phyloP scores from a whole-genome alignment of 2,113 vertebrate species.

The Erythrocercus mccallii region DNA sequence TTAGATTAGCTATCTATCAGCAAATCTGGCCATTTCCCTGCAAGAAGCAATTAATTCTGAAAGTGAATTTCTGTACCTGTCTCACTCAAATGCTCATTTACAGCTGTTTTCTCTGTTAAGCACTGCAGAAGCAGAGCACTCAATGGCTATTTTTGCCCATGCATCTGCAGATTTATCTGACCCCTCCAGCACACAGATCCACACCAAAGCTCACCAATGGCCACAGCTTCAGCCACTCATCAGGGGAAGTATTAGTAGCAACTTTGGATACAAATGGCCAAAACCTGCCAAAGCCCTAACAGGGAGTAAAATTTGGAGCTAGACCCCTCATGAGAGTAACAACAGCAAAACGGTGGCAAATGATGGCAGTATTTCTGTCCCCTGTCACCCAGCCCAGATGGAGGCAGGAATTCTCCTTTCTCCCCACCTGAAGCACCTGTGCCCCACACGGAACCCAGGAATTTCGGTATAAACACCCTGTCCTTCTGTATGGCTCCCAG shows the following conservation, averaged over 20 bases:
- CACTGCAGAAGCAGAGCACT: not conserved
- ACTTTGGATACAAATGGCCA: not conserved
- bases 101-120: not conserved
- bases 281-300: not conserved
- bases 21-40: not conserved
- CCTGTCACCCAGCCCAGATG: accelerated
- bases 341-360: not conserved
- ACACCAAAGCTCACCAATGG: accelerated
- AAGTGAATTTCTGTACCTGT: not conserved
- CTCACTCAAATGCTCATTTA: not conserved
- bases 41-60: not conserved
- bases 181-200: not conserved
- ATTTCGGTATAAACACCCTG: not conserved
- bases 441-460: not conserved
- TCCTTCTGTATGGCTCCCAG: not conserved
- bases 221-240: not conserved
- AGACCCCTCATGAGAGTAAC: not conserved
- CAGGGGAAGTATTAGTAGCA: not conserved
- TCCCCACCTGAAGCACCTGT: not conserved
- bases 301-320: not conserved
- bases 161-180: accelerated
- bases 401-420: not conserved
- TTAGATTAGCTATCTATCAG: not conserved
- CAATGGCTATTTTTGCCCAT: not conserved
- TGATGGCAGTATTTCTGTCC: not conserved